Evolutionary conservation across 2,888 invertebrate species (phyloP).

Genomic region (Trachelus tabidus): DNA sequence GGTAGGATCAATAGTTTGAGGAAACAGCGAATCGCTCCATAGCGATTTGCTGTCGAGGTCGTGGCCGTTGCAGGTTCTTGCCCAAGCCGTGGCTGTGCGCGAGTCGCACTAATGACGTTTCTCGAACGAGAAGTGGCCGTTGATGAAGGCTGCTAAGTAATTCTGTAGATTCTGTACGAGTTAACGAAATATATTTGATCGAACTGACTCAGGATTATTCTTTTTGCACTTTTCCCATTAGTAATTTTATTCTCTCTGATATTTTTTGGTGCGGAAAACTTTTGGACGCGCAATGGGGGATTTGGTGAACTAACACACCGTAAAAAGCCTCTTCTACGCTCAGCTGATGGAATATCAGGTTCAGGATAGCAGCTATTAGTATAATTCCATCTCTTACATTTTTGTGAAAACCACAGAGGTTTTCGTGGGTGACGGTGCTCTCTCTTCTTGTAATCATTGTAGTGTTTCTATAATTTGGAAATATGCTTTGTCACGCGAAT

Average conservation of each 20-base stretch:
- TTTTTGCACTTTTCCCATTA: neutral
- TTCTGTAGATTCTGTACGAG: neutral
- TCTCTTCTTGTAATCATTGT: neutral
- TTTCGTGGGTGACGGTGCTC: neutral
- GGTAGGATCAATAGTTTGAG: neutral
- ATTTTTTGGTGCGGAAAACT: constrained; percentile 4
- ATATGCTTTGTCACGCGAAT: constrained; percentile 27
- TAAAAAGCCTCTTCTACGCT: neutral
- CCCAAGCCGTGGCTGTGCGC: neutral
- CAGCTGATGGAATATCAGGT: neutral
- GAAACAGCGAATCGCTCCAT: neutral
- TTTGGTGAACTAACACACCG: neutral
- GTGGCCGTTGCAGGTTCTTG: neutral
- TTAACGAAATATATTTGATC: neutral
- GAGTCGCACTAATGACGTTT: neutral
- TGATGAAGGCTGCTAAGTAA: neutral
- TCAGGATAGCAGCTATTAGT: neutral
- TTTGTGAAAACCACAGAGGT: neutral
- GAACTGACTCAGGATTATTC: neutral
- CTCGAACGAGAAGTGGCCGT: neutral
- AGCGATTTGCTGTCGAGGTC: neutral
- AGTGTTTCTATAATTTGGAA: neutral
- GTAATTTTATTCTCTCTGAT: neutral
- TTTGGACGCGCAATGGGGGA: neutral
- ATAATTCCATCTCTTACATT: neutral